These are phyloP conservation scores for Stichopus horrens DNA, from an alignment of 53 echinoderm and acorn worm genomes.

Conservation along the genomic window DNA sequence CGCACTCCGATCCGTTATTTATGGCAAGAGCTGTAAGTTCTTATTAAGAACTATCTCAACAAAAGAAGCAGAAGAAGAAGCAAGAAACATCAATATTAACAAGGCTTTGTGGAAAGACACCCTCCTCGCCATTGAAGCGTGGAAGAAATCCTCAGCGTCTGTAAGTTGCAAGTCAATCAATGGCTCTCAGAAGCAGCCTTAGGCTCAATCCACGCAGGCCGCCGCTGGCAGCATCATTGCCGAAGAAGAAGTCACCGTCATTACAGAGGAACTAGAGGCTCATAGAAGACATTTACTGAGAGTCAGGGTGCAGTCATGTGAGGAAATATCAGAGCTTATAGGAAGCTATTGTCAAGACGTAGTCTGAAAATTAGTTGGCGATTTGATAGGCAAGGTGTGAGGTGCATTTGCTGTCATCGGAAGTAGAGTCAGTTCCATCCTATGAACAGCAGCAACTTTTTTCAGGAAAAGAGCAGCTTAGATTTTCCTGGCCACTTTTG, in stretches of 20 bases:
- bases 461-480: too few relatives aligned
- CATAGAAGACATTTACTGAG: constrained; percentile 2
- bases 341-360: not conserved
- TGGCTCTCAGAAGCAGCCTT: constrained; percentile 16
- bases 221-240: not conserved
- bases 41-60: constrained; percentile 30
- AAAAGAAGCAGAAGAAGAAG: constrained; percentile 11
- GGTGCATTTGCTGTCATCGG: too few relatives aligned
- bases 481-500: too few relatives aligned
- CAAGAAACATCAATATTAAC: constrained; percentile 39
- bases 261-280: not conserved
- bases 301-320: constrained; percentile 37
- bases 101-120: constrained; percentile 32
- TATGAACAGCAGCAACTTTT: too few relatives aligned
- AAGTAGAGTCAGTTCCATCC: too few relatives aligned
- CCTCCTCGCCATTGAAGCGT: constrained; percentile 22
- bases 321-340: constrained; percentile 17
- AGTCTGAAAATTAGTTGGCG: not conserved
- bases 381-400: not conserved
- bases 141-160: constrained; percentile 36
- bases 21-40: constrained; percentile 7
- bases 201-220: not conserved
- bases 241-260: not conserved
- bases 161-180: constrained; percentile 45
- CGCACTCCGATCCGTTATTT: not conserved